Conservation (phyloP, 2,888 invertebrate genomes). For the Amphiduros pacificus region DNA sequence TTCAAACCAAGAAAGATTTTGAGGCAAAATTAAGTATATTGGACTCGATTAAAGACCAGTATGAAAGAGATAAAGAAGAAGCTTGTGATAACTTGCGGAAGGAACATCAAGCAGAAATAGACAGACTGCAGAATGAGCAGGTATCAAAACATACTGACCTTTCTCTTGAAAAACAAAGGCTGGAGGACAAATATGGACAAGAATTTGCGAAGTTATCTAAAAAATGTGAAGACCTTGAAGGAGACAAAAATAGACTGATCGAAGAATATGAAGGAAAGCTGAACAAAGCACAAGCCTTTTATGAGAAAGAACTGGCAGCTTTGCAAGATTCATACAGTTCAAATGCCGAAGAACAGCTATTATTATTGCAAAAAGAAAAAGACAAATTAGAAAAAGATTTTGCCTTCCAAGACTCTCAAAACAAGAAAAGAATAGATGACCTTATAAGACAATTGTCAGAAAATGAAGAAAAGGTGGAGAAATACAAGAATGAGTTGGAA, state of each 20-base stretch:
- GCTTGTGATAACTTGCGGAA: constrained; percentile 41
- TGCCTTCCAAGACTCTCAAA: constrained; percentile 38
- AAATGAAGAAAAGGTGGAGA: constrained; percentile 45
- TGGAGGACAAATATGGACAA: constrained; percentile 42
- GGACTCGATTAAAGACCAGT: constrained; percentile 39
- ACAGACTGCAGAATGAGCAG: constrained; percentile 38
- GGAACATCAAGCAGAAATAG: constrained; percentile 45
- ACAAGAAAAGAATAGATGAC: constrained; percentile 46
- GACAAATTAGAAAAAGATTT: constrained; percentile 50
- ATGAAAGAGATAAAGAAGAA: constrained; percentile 43
- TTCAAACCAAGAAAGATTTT: constrained; percentile 48
- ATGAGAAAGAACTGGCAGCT: constrained; percentile 55
- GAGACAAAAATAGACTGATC: constrained; percentile 38
- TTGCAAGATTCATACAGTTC: constrained; percentile 38
- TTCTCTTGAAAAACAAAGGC: constrained; percentile 39
- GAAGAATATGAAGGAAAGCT: constrained; percentile 54
- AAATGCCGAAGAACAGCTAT: constrained; percentile 36
- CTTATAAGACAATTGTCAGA: constrained; percentile 44
- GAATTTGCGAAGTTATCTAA: constrained; percentile 41
- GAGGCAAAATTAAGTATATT: constrained; percentile 48
- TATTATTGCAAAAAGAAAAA: constrained; percentile 39
- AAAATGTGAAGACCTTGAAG: constrained; percentile 32
- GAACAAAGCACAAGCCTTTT: constrained; percentile 52
- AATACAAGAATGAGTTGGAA: constrained; percentile 37
- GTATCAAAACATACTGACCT: constrained; percentile 40